Percentiles rank a stretch among this genome's conserved stretches.
phyloP scores from a whole-genome alignment of 2,113 vertebrate genomes.

The Sorex araneus region DNA sequence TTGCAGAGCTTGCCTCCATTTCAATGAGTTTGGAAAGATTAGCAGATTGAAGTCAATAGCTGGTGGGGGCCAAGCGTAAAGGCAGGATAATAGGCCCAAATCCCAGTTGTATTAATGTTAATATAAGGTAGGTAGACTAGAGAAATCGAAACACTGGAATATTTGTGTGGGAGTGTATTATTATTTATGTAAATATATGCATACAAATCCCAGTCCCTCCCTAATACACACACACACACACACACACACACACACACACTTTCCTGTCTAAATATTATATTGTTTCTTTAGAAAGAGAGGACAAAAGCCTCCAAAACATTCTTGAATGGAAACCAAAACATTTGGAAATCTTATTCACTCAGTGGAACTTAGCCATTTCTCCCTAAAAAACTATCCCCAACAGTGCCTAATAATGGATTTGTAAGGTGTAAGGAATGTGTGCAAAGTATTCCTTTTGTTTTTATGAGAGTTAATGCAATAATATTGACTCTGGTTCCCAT shows the following conservation, averaged over 20 bases:
- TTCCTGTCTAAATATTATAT: constrained; percentile 70
- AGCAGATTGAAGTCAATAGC: constrained; percentile 48
- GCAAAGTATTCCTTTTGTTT: constrained; percentile 75
- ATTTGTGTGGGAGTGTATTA: constrained; percentile 30
- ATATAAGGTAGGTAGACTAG: constrained; percentile 37
- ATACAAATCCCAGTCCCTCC: not conserved
- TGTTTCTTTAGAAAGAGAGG: constrained; percentile 72
- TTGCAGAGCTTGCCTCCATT: constrained; percentile 47
- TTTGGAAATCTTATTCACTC: constrained; percentile 83
- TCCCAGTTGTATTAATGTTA: constrained; percentile 45
- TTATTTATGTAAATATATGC: constrained; percentile 50
- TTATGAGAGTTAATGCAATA: constrained; percentile 66
- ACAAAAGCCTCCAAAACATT: constrained; percentile 65
- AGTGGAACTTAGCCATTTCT: constrained; percentile 54
- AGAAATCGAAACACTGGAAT: constrained; percentile 23
- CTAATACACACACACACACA: too few species aligned
- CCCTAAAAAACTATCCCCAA: constrained; percentile 33
- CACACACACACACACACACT: not conserved
- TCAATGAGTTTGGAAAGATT: constrained; percentile 53
- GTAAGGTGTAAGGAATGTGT: constrained; percentile 85
- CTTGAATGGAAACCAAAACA: constrained; percentile 76
- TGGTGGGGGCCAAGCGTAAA: not conserved
- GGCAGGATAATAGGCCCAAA: not conserved
- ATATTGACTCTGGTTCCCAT: constrained; percentile 56
- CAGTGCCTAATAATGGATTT: constrained; percentile 79